phyloP scores from a whole-genome alignment of 1,140 invertebrate genomes.

The Drosophila athabasca region DNA sequence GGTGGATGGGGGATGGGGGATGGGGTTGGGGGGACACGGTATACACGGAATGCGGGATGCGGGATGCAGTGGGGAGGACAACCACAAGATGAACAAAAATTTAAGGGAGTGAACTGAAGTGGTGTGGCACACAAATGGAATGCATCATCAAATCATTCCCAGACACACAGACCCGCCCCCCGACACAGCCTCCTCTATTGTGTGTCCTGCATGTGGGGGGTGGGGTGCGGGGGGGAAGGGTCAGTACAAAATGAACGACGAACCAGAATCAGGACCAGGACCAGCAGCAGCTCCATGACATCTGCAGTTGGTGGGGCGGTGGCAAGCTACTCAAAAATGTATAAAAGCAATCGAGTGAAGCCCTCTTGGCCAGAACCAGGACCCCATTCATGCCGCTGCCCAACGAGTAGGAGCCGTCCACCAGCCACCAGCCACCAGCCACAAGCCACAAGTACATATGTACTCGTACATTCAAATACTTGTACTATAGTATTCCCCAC shows the following conservation, averaged over 20 bases:
- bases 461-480: too few relatives aligned
- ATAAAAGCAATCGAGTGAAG: constrained; percentile 31
- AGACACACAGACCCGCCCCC: neutral
- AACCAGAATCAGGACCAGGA: constrained; percentile 6
- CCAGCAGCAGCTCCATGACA: neutral
- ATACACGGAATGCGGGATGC: too few relatives aligned
- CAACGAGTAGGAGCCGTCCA: constrained; percentile 2
- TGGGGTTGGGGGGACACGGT: neutral
- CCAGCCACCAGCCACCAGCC: neutral
- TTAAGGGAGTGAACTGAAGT: constrained; percentile 67
- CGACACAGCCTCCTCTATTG: constrained; percentile 7
- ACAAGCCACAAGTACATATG: neutral
- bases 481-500: too few relatives aligned
- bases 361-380: constrained; percentile 4
- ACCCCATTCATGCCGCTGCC: constrained; percentile 13
- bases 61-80: neutral
- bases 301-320: neutral
- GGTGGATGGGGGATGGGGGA: neutral
- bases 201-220: neutral
- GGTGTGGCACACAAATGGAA: constrained; percentile 53
- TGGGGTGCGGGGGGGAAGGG: neutral
- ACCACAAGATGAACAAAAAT: constrained; percentile 44
- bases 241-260: neutral
- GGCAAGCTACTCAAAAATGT: constrained; percentile 12
- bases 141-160: constrained; percentile 44